Evolutionary conservation across 1,140 invertebrate genomes (phyloP).

Genomic region (Homalodisca vitripennis): DNA sequence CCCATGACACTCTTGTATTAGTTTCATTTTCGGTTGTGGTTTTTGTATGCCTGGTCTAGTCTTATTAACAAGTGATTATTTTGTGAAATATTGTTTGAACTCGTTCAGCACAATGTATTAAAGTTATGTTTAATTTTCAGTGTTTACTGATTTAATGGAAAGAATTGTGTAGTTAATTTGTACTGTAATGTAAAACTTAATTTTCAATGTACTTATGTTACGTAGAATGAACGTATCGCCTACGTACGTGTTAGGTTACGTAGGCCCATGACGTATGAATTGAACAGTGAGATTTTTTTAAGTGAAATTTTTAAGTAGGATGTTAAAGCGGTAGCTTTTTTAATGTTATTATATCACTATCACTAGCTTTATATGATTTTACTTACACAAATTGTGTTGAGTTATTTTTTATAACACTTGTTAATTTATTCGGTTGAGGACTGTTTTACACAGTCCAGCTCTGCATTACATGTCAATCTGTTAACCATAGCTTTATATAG

Average conservation of each 20-base stretch:
- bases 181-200: too few relatives aligned
- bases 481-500: conserved; percentile 24
- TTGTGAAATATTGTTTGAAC: too few relatives aligned
- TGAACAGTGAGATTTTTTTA: too few relatives aligned
- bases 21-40: not conserved
- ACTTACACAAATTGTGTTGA: not conserved
- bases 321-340: not conserved
- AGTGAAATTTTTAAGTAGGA: not conserved
- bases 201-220: too few relatives aligned
- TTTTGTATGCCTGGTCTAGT: not conserved
- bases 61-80: too few relatives aligned
- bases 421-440: not conserved
- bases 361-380: not conserved
- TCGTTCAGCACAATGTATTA: too few relatives aligned
- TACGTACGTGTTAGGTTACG: too few relatives aligned
- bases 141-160: too few relatives aligned
- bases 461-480: not conserved
- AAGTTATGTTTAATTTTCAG: too few relatives aligned
- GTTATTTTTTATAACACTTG: not conserved
- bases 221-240: too few relatives aligned
- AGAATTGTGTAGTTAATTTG: too few relatives aligned
- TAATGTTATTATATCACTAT: not conserved
- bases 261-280: too few relatives aligned
- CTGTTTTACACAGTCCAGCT: not conserved
- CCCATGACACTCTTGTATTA: not conserved